Evolutionary conservation across 2,888 invertebrate species (phyloP).

Genomic region (Xylota sylvarum): DNA sequence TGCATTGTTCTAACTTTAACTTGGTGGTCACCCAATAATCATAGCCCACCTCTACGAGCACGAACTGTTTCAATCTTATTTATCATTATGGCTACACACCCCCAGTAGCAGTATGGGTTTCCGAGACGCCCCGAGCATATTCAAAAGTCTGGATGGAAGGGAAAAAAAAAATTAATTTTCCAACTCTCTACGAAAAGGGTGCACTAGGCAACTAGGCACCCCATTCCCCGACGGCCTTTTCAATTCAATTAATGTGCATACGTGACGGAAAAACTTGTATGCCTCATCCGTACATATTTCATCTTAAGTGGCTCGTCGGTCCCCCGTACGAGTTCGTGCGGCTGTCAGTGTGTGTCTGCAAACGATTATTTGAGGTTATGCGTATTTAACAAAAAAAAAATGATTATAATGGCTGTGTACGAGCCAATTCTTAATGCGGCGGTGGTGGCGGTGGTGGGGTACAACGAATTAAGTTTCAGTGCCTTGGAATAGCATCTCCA

Average conservation of each 20-base stretch:
- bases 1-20: background rate
- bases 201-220: background rate
- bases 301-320: conserved; percentile 66
- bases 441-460: conserved; percentile 26
- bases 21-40: background rate
- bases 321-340: conserved; percentile 51
- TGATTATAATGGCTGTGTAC: conserved; percentile 52
- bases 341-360: conserved; percentile 34
- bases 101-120: conserved; percentile 6
- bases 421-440: conserved; percentile 37
- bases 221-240: conserved; percentile 39
- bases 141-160: conserved; percentile 24
- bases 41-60: conserved; percentile 12
- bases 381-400: conserved; percentile 66
- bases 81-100: conserved; percentile 21
- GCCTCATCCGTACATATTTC: conserved; percentile 71
- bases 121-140: conserved; percentile 54
- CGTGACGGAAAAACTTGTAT: conserved; percentile 73
- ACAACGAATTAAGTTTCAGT: conserved; percentile 44
- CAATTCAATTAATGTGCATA: conserved; percentile 77
- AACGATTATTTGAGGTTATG: conserved; percentile 75
- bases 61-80: conserved; percentile 43
- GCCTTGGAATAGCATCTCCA: conserved; percentile 33
- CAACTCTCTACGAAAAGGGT: conserved; percentile 30
- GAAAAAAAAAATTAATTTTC: conserved; percentile 42